These are phyloP conservation scores for Chironomus tepperi DNA, from an alignment of 1,140 invertebrate genomes.

Conservation along the genomic window DNA sequence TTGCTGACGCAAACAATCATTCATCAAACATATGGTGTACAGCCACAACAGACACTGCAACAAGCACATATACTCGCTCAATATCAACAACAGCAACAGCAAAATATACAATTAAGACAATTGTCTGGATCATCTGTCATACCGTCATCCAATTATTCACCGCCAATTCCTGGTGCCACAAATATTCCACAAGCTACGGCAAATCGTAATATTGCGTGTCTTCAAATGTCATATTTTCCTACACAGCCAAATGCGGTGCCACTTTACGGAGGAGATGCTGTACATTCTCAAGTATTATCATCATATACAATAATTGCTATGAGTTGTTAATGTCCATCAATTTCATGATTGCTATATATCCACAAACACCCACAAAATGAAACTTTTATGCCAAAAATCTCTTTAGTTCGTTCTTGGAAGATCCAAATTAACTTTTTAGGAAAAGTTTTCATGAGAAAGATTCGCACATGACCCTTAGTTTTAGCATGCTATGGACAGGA, in stretches of 20 bases:
- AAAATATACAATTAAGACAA: constrained; percentile 19
- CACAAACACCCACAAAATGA: no score
- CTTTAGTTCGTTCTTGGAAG: no score
- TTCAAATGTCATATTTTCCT: constrained; percentile 10
- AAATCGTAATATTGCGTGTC: constrained; percentile 5
- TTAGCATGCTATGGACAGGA: no score
- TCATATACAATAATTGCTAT: no score
- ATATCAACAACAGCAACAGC: neutral
- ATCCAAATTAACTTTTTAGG: no score
- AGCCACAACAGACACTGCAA: constrained; percentile 16
- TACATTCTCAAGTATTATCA: neutral
- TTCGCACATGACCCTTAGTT: no score
- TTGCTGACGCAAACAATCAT: constrained; percentile 21
- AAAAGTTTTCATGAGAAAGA: no score
- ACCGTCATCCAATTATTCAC: constrained; percentile 1
- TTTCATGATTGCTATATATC: no score
- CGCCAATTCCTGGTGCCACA: constrained; percentile 23
- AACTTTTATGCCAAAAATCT: no score
- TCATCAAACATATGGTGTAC: constrained; percentile 25
- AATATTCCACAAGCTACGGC: constrained; percentile 18
- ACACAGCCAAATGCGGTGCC: neutral
- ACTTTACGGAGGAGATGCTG: neutral
- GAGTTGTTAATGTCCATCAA: no score
- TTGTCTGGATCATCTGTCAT: neutral
- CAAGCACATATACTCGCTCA: neutral